Base-by-base conservation (phyloP, 1,140 invertebrate genomes). In the Aphis gossypii region DNA sequence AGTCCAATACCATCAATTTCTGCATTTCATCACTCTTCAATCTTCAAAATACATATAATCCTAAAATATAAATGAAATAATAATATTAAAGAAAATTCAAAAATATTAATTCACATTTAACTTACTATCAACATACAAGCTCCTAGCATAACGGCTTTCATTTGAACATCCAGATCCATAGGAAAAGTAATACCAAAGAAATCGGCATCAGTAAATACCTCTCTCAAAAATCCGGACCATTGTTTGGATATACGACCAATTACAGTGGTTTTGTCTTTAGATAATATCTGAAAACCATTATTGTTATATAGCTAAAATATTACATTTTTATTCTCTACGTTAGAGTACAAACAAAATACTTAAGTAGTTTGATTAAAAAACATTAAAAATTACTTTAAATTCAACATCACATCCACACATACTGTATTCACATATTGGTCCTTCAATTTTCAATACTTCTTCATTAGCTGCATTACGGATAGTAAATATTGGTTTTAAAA, bases 331-430 rank as follows among this genome's bases (percentile, higher is more conserved):
- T 60, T 25, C 23, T 56, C 6, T 30, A 9, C 2, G 56, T 60
- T 25, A 41, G 3, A 41, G 1, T 41, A 2, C 3, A 41, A 41
- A 41, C 3, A 41, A 41, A 41, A 41, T 41, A 41, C 38, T 41
- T 41, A 41, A 3, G 38, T 41, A 41, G 38, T 41, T 3, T 0
- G 0, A 2, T 41, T 41, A 41, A 41, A 41, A 41, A 41, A 41
- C 3, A 41, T 41, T 41, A 41, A 41, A 41, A 41, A 41, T 41
- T 95, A 96, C 96, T 94, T 97, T 95, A 95, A 97, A 97, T 94
- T 96, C 97, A 5, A 98, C 97, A 60, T 98, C 97, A 21, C 97
- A 97, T 21, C 97, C 97, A 95, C 97, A 98, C 44, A 98, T 96
- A 84, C 96, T 97, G 94, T 96, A 97, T 0, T 97, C 97, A 95